These are phyloP conservation scores for rat (Rattus norvegicus) DNA, from an alignment of 2,113 vertebrate species.

Conservation along the genomic window GRCr8 NC_086019.1:157360501-157361000, in stretches of 20 bases:
- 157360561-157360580: neutral
- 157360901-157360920: neutral
- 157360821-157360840: neutral
- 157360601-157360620: neutral
- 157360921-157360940: neutral
- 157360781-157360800: neutral
- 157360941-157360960: neutral
- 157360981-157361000: neutral
- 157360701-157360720: neutral
- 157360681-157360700: neutral
- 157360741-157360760: neutral
- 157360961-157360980: neutral
- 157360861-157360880: neutral
- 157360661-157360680: neutral
- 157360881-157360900: neutral
- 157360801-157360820: neutral
- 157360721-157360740: neutral
- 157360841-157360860: neutral
- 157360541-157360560: neutral
- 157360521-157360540: neutral
- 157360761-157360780: neutral
- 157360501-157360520: neutral
- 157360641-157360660: neutral
- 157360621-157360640: neutral
- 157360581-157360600: neutral